Evolutionary conservation across 2,113 vertebrate genomes (phyloP).

Genomic region (Proteles cristata): DNA sequence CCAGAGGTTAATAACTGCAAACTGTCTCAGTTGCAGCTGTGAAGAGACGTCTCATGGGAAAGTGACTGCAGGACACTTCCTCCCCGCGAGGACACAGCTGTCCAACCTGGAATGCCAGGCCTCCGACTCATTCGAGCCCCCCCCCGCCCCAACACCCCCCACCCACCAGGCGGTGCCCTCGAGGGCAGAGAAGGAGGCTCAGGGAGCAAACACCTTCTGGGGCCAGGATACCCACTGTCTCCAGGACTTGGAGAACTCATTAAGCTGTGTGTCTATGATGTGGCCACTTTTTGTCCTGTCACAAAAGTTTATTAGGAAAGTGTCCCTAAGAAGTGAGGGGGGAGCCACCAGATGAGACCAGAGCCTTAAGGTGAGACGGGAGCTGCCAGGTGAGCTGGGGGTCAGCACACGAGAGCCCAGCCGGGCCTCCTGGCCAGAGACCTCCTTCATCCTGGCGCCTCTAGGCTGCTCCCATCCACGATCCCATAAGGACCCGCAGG

Average conservation of each 20-base stretch:
- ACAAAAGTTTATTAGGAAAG: neutral
- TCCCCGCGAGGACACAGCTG: neutral
- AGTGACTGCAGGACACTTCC: neutral
- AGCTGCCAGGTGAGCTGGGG: neutral
- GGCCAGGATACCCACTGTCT: neutral
- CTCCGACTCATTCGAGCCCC: neutral
- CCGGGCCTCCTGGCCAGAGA: neutral
- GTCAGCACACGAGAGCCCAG: rapidly evolving
- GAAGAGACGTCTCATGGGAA: neutral
- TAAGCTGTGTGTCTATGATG: no score
- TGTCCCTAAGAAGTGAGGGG: neutral
- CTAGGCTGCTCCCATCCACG: neutral
- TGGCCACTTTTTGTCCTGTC: neutral
- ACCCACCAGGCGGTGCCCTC: neutral
- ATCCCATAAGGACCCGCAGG: no score
- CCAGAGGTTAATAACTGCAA: neutral
- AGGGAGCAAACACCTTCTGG: neutral
- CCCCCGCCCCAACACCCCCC: neutral
- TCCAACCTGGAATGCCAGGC: neutral
- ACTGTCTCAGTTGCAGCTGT: neutral
- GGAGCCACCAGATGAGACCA: neutral
- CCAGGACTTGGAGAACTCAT: neutral
- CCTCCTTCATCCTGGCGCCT: neutral
- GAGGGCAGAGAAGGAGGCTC: neutral
- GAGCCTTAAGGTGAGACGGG: neutral